Base-by-base conservation (phyloP, 1,140 invertebrate genomes). In the Drosophila navojoa region DNA sequence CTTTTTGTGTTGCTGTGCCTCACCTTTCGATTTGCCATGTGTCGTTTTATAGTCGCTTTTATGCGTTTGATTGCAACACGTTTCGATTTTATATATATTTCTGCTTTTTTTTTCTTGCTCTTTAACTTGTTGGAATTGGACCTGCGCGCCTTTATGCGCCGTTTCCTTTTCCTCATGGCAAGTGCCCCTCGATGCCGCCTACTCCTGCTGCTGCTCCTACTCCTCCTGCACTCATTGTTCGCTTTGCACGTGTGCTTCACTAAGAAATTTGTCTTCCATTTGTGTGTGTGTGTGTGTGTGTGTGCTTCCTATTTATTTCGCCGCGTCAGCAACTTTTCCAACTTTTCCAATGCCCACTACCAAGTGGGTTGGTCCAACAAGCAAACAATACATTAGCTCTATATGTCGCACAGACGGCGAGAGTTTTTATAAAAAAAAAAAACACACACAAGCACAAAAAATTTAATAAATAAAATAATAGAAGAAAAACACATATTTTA, bases 21-120 rank as follows among this genome's bases (percentile, higher is more conserved):
- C 63, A 70, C 84, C 81, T 86, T 81, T 86, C 81, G 82, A 81
- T 86, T 86, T 87, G 79, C 81, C 82, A 86, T 86, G 75, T 70
- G 60, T 68, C 42, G 35, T 32, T 71, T 71, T 67, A 76, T 61
- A 60, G 68, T 25, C 59, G 50, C 70, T 29, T 66, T 57, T 66
- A 47, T 68, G 63, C 70, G 55, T 72, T 54, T 60, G 55, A 60
- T 68, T 72, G 63, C 70, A 71, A 71, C 70, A 71, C 70, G 62
- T 68, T 72, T 42, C 38, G 16, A 53, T 74, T 81, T 67, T 53
- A 53, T 32, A 32, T 32, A 32, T 32, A 32, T 32, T 4, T 32
- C 6, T 32, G 3, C 6, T 63, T 42, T 50, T 5, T 10, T 35
- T 38, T 42, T 16, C 10, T 32, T 27, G 38, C 47, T 38, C 3